Base-by-base conservation (phyloP, 2,113 vertebrate species). In the Pyrgilauda ruficollis region DNA sequence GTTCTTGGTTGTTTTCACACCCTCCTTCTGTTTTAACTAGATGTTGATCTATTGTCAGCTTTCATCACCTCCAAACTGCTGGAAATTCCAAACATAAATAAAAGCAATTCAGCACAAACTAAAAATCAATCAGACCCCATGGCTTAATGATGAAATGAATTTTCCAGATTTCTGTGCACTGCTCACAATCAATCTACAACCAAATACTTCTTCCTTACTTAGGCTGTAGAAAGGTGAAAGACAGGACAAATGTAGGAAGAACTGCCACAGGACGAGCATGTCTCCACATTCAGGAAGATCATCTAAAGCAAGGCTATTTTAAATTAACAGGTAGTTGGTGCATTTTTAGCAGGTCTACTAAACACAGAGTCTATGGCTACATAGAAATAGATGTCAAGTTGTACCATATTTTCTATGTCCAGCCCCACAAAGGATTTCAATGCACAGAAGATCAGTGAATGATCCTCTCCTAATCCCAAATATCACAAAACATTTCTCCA, bases 21-120 rank as follows among this genome's bases (percentile, higher is more conserved):
- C 63, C 72, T 95, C 63, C 84, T 89, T 46, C 16, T 46, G 78
- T 91, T 97, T 97, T 96, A 97, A 97, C 98, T 89, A 97, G 94
- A 95, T 97, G 94, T 96, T 97, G 96, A 98, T 96, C 96, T 96
- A 95, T 91, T 93, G 92, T 91, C 91, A 94, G 85, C 84, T 94
- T 96, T 67, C 87, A 93, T 93, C 83, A 92, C 84, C 90, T 89
- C 82, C 78, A 79, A 88, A 91, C 75, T 88, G 33, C 84, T 63
- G 49, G 73, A 92, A 55, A 96, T 88, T 86, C 93, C 93, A 96
- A 81, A 69, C 84, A 92, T 95, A 93, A 94, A 97, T 90, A 95
- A 97, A 82, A 96, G 78, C 35, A 87, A 82, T 73, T 79, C 52
- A 37, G 61, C 33, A 69, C 78, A 89, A 95, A 87, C 56, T 78